Conservation (phyloP, 2,888 invertebrate genomes). For the Tyria jacobaeae region DNA sequence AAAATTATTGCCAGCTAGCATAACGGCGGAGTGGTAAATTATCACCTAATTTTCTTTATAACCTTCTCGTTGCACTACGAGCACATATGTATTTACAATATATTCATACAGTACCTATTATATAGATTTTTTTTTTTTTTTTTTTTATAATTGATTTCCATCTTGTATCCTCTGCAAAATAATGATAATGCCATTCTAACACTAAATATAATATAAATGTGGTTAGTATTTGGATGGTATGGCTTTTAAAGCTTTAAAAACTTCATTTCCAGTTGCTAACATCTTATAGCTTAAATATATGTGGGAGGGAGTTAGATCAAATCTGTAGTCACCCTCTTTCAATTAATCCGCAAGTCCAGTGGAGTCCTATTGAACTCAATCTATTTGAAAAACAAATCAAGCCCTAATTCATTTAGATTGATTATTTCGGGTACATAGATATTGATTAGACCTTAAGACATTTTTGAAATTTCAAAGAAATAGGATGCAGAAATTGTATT, state of each 20-base stretch:
- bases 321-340: constrained; percentile 67
- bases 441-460: constrained; percentile 20
- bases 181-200: background rate
- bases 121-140: no score
- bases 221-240: no score
- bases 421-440: constrained; percentile 42
- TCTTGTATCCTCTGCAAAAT: constrained; percentile 2
- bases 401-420: constrained; percentile 57
- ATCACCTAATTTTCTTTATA: no score
- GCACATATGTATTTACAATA: no score
- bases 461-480: background rate
- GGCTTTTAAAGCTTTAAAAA: background rate
- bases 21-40: no score
- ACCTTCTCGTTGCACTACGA: no score
- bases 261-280: constrained; percentile 23
- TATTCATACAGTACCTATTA: no score
- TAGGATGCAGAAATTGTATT: background rate
- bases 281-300: constrained; percentile 27
- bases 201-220: no score
- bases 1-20: no score
- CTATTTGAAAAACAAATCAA: constrained; percentile 62
- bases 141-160: background rate
- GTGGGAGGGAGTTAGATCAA: constrained; percentile 46
- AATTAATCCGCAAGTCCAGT: constrained; percentile 67
- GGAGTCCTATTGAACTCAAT: constrained; percentile 61